phyloP scores from a whole-genome alignment of 2,888 invertebrate genomes.

The Zootermopsis nevadensis region DNA sequence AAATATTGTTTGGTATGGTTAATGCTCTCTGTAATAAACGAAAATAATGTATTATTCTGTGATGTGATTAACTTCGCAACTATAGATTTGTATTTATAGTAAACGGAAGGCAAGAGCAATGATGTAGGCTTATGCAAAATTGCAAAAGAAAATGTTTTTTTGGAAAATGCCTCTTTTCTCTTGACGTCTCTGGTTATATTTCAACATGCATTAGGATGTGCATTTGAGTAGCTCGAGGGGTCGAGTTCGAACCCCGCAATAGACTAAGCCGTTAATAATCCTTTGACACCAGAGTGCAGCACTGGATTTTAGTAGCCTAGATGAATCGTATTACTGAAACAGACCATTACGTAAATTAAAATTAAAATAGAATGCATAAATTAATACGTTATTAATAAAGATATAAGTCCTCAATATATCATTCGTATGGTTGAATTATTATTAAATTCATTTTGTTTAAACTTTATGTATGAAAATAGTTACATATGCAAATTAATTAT shows the following conservation, averaged over 20 bases:
- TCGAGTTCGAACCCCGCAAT: neutral
- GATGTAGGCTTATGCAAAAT: too few relatives aligned
- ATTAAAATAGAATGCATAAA: slow-evolving; percentile 26
- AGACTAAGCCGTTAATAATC: slow-evolving; percentile 19
- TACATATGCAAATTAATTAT: neutral
- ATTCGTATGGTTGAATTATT: neutral
- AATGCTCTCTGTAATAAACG: too few relatives aligned
- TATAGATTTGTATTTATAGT: too few relatives aligned
- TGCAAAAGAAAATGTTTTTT: too few relatives aligned
- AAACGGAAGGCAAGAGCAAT: too few relatives aligned
- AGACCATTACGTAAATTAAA: slow-evolving; percentile 29
- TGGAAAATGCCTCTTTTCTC: too few relatives aligned
- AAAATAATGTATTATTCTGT: too few relatives aligned
- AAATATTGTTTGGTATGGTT: too few relatives aligned
- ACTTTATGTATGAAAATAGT: neutral
- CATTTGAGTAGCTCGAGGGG: neutral
- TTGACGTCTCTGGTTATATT: too few relatives aligned
- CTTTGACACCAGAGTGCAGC: neutral
- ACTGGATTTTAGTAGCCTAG: slow-evolving; percentile 1
- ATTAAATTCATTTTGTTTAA: slow-evolving; percentile 4
- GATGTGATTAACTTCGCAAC: too few relatives aligned
- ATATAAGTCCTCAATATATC: neutral
- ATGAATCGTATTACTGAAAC: neutral
- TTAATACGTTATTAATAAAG: slow-evolving; percentile 15
- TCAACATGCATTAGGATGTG: too few relatives aligned